Conservation (phyloP, 2,888 invertebrate genomes). For the Hipparchia sbordonii region DNA sequence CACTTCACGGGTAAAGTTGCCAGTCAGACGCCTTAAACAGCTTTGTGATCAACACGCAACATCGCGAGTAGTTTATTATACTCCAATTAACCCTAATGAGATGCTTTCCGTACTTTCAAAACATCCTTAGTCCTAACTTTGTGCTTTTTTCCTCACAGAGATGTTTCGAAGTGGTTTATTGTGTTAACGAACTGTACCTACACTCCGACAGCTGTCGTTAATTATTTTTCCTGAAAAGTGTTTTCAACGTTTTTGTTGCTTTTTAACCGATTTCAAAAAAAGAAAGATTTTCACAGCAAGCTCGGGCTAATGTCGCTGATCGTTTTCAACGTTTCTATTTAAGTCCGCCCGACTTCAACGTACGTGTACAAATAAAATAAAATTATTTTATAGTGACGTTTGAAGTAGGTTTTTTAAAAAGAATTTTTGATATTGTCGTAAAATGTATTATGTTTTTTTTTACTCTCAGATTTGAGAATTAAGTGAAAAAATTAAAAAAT, state of each 20-base stretch:
- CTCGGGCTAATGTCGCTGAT: no score
- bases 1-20: background rate
- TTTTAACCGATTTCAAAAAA: background rate
- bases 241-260: background rate
- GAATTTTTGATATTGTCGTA: background rate
- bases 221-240: slow-evolving; percentile 11
- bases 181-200: slow-evolving; percentile 6
- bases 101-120: slow-evolving; percentile 26
- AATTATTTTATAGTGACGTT: no score
- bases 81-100: slow-evolving; percentile 36
- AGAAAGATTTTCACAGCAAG: no score
- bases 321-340: no score
- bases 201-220: slow-evolving; percentile 13
- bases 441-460: background rate
- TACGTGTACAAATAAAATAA: no score
- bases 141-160: slow-evolving; percentile 18
- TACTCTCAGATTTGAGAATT: background rate
- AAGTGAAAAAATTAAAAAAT: background rate
- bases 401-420: no score
- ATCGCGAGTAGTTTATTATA: slow-evolving; percentile 16
- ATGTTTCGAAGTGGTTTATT: slow-evolving; percentile 17
- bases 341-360: no score
- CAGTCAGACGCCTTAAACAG: slow-evolving; percentile 13
- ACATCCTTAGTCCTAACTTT: slow-evolving; percentile 18
- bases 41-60: slow-evolving; percentile 27